These are phyloP conservation scores for Prionailurus bengalensis DNA, from an alignment of 2,113 vertebrate species.

Conservation along the genomic window DNA sequence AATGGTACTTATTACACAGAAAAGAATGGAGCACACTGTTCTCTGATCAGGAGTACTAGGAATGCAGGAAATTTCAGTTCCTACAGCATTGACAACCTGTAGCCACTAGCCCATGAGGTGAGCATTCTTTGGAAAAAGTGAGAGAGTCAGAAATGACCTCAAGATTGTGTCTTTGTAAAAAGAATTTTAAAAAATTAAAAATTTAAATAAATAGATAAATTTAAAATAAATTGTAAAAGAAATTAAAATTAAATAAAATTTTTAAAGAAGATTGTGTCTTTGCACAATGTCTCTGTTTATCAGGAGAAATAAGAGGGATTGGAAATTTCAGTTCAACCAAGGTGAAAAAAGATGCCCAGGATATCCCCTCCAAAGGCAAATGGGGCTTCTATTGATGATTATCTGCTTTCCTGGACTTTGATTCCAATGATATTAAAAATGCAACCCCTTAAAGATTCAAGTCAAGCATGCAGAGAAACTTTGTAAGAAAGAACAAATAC, in stretches of 20 bases:
- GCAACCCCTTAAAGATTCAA: neutral
- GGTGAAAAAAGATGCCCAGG: neutral
- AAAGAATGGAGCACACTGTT: neutral
- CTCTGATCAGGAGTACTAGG: too few species aligned
- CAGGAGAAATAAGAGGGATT: neutral
- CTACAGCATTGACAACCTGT: neutral
- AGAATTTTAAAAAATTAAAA: too few species aligned
- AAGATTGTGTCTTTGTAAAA: neutral
- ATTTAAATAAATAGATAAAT: too few species aligned
- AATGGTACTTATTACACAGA: neutral
- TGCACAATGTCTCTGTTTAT: neutral
- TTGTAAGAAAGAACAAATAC: conserved; percentile 50
- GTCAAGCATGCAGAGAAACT: neutral
- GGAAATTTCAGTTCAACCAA: neutral
- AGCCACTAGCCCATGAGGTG: neutral
- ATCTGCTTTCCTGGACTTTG: neutral
- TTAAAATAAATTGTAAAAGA: too few species aligned
- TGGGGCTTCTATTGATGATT: neutral
- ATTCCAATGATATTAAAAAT: neutral
- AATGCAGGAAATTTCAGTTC: neutral
- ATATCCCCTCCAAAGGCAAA: neutral
- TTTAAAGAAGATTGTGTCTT: neutral
- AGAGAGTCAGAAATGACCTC: neutral
- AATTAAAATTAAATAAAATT: too few species aligned
- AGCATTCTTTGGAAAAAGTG: neutral